These are phyloP conservation scores for Boloria euphrosyne DNA, from an alignment of 2,888 invertebrate genomes.

Conservation along the genomic window DNA sequence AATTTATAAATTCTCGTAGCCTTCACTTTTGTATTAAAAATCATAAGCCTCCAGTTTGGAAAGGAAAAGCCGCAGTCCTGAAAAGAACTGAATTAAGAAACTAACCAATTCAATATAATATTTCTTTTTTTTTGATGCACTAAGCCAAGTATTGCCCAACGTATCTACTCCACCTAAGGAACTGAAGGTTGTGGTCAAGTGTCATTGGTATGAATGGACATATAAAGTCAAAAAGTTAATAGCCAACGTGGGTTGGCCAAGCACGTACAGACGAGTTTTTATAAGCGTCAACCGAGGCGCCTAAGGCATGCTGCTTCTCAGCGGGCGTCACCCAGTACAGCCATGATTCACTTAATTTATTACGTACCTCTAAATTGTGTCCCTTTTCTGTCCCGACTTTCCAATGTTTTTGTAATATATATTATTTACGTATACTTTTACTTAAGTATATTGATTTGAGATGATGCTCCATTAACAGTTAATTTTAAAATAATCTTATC, in stretches of 20 bases:
- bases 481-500: constrained; percentile 6
- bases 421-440: constrained; percentile 32
- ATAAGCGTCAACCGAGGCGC: constrained; percentile 72
- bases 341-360: constrained; percentile 69
- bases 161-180: constrained; percentile 39
- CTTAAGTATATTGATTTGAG: constrained; percentile 7
- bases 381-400: constrained; percentile 43
- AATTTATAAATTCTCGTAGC: too few relatives aligned
- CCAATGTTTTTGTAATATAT: constrained; percentile 38
- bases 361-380: constrained; percentile 59
- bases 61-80: too few relatives aligned
- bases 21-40: too few relatives aligned
- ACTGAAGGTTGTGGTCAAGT: constrained; percentile 60
- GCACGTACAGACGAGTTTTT: constrained; percentile 56
- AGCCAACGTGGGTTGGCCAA: constrained; percentile 63
- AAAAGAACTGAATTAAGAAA: too few relatives aligned
- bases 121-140: background rate
- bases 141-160: background rate
- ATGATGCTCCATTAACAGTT: background rate
- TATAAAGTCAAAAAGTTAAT: constrained; percentile 73
- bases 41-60: too few relatives aligned
- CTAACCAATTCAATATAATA: too few relatives aligned
- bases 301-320: constrained; percentile 59
- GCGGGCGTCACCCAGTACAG: constrained; percentile 58
- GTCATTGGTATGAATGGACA: constrained; percentile 68